Conservation (phyloP, 2,113 vertebrate genomes). For the Microtus ochrogaster region DNA sequence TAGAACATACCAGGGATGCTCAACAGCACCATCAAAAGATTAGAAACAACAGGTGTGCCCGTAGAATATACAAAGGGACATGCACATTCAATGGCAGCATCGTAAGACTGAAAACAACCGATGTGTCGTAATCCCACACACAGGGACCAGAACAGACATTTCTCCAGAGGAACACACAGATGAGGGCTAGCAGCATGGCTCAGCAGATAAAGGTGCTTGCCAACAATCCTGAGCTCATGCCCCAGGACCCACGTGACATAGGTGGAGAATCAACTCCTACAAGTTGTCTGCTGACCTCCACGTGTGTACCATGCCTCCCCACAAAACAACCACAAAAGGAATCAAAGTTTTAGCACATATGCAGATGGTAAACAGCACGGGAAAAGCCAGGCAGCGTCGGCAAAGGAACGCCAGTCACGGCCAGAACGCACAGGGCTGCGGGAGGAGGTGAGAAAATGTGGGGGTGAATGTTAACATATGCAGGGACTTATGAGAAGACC, state of each 20-base stretch:
- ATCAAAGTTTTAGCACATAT: neutral
- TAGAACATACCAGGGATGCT: neutral
- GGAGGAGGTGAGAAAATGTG: neutral
- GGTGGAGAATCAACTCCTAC: neutral
- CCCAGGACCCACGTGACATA: neutral
- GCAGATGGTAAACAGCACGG: neutral
- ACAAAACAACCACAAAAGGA: neutral
- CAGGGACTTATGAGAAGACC: neutral
- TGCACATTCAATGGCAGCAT: neutral
- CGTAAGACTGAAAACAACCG: neutral
- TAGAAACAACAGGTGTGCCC: no score
- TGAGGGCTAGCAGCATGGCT: neutral
- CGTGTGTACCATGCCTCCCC: neutral
- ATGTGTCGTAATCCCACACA: rapidly evolving
- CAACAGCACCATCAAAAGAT: neutral
- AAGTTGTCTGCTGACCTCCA: neutral
- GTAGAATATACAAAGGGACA: no score
- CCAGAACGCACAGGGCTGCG: neutral
- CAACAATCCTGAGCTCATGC: neutral
- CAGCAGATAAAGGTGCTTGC: neutral
- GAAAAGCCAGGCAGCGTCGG: neutral
- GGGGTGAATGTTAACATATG: rapidly evolving
- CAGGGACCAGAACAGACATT: neutral
- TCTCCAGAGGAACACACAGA: neutral
- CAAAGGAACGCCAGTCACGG: neutral